phyloP scores from a whole-genome alignment of 2,888 invertebrate species.

The Rhyacophila evoluta region DNA sequence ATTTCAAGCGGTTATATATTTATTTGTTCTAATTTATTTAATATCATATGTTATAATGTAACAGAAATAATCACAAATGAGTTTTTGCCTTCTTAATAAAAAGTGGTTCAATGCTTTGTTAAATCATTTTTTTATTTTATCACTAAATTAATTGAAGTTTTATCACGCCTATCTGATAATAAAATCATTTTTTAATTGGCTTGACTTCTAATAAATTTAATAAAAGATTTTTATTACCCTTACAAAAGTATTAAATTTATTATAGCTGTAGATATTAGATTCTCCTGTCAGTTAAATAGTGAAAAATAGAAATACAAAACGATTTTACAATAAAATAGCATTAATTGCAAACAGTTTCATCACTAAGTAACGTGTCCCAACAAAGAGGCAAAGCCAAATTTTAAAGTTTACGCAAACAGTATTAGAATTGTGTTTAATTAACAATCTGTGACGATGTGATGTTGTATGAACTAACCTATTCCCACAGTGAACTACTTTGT shows the following conservation, averaged over 20 bases:
- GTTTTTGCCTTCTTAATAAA: no score
- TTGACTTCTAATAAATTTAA: neutral
- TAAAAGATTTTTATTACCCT: neutral
- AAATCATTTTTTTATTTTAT: no score
- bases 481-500: neutral
- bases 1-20: no score
- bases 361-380: neutral
- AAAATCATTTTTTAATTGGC: neutral
- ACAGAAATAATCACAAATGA: no score
- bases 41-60: no score
- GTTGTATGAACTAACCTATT: neutral
- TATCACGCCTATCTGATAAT: no score
- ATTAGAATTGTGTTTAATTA: constrained; percentile 19
- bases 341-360: neutral
- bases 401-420: constrained; percentile 1
- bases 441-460: constrained; percentile 19
- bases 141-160: no score
- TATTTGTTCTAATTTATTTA: no score
- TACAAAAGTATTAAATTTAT: neutral
- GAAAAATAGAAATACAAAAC: neutral
- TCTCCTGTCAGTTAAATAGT: neutral
- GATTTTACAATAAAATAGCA: neutral
- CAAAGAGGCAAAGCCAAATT: neutral
- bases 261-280: neutral
- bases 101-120: no score